These are phyloP conservation scores for Mystacides longicornis DNA, from an alignment of 2,888 invertebrate species.

Conservation along the genomic window DNA sequence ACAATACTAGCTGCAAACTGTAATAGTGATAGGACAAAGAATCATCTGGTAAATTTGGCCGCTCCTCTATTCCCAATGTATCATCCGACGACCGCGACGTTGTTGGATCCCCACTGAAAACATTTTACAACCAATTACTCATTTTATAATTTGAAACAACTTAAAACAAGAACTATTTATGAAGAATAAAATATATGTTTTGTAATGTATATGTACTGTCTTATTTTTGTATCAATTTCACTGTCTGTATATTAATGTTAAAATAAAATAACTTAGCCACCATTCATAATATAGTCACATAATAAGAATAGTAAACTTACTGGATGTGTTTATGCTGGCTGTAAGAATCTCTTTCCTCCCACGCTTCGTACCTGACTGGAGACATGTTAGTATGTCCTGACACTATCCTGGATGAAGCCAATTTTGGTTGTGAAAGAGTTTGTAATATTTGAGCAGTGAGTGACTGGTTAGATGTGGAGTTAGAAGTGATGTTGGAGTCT, in stretches of 20 bases:
- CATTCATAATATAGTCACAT: too few species aligned
- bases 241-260: too few species aligned
- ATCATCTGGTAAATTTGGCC: slow-evolving; percentile 44
- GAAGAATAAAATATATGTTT: too few species aligned
- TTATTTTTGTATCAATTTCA: too few species aligned
- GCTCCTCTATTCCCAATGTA: slow-evolving; percentile 46
- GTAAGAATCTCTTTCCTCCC: slow-evolving; percentile 4
- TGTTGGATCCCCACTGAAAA: slow-evolving; percentile 43
- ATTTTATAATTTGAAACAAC: too few species aligned
- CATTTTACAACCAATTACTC: background rate
- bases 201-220: too few species aligned
- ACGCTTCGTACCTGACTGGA: background rate
- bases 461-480: slow-evolving; percentile 54
- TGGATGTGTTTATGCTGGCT: slow-evolving; percentile 19
- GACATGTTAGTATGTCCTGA: background rate
- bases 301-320: slow-evolving; percentile 18
- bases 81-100: slow-evolving; percentile 45
- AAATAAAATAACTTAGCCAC: too few species aligned
- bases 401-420: background rate
- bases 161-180: too few species aligned
- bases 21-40: slow-evolving; percentile 45
- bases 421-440: slow-evolving; percentile 45
- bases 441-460: slow-evolving; percentile 57
- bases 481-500: slow-evolving; percentile 35
- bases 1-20: slow-evolving; percentile 43